phyloP scores from a whole-genome alignment of 2,888 invertebrate species.

The Helobdella robusta region DNA sequence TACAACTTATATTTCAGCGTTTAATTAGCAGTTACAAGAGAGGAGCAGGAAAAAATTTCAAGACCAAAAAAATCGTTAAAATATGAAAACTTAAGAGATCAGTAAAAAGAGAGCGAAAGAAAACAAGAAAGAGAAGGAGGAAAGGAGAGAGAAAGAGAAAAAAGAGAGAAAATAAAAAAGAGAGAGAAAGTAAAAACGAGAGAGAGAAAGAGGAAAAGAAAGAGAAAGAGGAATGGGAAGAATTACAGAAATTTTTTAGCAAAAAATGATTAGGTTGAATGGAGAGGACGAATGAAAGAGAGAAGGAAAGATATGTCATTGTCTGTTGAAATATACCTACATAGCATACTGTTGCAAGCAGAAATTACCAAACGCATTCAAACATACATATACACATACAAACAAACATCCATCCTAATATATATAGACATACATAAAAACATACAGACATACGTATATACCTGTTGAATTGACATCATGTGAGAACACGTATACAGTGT shows the following conservation, averaged over 20 bases:
- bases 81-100: not conserved
- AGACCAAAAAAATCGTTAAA: not conserved
- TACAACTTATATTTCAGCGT: not conserved
- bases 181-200: not conserved
- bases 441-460: not conserved
- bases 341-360: not conserved
- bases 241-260: not conserved
- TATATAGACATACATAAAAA: not conserved
- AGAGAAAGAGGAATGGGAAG: too few species aligned
- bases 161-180: too few species aligned
- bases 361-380: not conserved
- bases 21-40: not conserved
- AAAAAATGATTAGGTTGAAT: not conserved
- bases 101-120: not conserved
- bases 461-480: not conserved
- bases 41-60: not conserved
- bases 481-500: not conserved
- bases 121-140: not conserved
- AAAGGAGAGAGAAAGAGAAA: slow-evolving; percentile 3
- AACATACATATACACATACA: not conserved
- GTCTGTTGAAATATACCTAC: not conserved
- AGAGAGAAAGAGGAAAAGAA: slow-evolving; percentile 3
- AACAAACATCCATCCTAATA: not conserved
- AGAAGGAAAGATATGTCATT: too few species aligned
- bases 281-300: not conserved